A percentile compares a stretch with the other conserved stretches of the same genome.
Conservation (phyloP, 2,888 invertebrate genomes). For the Carabus problematicus region DNA sequence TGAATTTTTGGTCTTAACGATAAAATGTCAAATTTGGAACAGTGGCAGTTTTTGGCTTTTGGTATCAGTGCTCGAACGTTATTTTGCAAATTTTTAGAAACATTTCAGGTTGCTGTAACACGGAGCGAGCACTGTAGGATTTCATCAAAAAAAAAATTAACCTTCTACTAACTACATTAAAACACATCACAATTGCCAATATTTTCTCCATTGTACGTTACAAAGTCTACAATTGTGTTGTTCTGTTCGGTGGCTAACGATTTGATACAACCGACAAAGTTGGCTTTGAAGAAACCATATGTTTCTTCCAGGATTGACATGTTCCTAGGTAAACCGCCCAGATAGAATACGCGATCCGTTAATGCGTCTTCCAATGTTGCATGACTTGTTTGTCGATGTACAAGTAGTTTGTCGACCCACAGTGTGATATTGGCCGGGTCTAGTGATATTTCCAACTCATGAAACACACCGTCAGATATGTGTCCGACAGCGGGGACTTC, state of each 20-base stretch:
- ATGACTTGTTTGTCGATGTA: constrained; percentile 54
- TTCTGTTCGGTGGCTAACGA: constrained; percentile 57
- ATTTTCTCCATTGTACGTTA: constrained; percentile 65
- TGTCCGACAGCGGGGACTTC: constrained; percentile 66
- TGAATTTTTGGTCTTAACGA: constrained; percentile 12
- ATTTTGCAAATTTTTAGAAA: neutral
- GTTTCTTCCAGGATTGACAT: constrained; percentile 53
- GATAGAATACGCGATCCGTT: constrained; percentile 57
- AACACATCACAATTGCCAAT: constrained; percentile 65
- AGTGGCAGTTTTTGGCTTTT: constrained; percentile 39
- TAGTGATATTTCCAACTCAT: constrained; percentile 63
- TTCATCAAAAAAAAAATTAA: neutral
- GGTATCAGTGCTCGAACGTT: constrained; percentile 10
- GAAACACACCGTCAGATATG: constrained; percentile 78
- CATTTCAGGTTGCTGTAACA: constrained; percentile 3
- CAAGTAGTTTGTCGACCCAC: constrained; percentile 58
- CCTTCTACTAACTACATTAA: constrained; percentile 24
- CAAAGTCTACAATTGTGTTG: constrained; percentile 62
- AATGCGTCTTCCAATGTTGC: constrained; percentile 38
- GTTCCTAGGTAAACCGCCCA: constrained; percentile 59
- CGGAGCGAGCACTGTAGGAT: neutral
- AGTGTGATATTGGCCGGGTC: constrained; percentile 59
- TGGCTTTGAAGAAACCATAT: constrained; percentile 55
- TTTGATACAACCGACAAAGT: constrained; percentile 60
- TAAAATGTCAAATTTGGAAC: constrained; percentile 6